Evolutionary conservation across 1,140 invertebrate genomes (phyloP).

Genomic region (Conopomorpha cramerella): DNA sequence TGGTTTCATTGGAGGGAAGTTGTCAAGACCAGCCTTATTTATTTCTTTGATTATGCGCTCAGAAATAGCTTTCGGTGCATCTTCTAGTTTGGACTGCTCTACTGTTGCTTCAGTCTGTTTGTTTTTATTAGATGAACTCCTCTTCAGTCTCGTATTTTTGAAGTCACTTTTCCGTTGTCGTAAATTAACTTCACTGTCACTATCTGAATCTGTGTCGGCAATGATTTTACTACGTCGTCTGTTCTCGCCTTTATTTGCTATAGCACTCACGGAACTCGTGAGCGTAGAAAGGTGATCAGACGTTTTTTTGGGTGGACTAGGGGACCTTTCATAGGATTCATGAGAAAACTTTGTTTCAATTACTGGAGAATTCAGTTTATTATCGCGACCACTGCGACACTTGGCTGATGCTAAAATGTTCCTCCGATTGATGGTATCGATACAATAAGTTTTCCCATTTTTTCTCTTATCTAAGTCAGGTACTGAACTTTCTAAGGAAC

Average conservation of each 20-base stretch:
- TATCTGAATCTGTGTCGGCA: constrained; percentile 55
- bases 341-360: constrained; percentile 69
- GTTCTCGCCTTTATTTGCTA: constrained; percentile 55
- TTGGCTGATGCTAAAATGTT: constrained; percentile 87
- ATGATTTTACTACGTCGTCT: constrained; percentile 49
- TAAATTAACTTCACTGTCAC: constrained; percentile 40
- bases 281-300: constrained; percentile 57
- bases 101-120: constrained; percentile 26
- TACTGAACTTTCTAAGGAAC: constrained; percentile 65
- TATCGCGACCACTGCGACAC: constrained; percentile 76
- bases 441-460: constrained; percentile 76
- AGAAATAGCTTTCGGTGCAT: constrained; percentile 22
- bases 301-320: constrained; percentile 40
- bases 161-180: constrained; percentile 45
- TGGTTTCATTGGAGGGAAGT: constrained; percentile 11
- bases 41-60: constrained; percentile 32
- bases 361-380: constrained; percentile 68
- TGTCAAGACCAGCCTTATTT: constrained; percentile 25
- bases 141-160: constrained; percentile 47
- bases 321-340: constrained; percentile 41
- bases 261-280: constrained; percentile 44
- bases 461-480: constrained; percentile 63
- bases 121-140: constrained; percentile 35
- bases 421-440: constrained; percentile 82
- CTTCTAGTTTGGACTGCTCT: constrained; percentile 25